Evolutionary conservation across 2,797 vertebrate genomes (phyloP), one percentile per base, ranked within the genome.

Genomic region (Alexandromys oeconomus): DNA sequence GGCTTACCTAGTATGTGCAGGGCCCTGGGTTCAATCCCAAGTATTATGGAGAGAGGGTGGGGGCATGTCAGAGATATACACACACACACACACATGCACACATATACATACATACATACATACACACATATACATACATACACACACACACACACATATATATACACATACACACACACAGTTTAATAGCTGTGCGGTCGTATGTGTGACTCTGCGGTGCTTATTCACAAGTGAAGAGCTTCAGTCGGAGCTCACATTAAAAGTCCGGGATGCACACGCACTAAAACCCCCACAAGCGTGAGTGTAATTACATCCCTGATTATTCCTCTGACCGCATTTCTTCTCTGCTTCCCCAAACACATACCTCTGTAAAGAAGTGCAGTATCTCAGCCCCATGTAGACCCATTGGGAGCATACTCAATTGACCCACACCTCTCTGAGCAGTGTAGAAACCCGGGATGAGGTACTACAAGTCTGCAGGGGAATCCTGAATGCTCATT

Each of bases 251-350:
- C 96, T 96, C 93, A 86, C 77, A 40, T 95, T 95, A 92, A 96
- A 67, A 91, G 51, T 97, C 89, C 27, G 79, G 67, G 76, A 65
- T 13, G 34, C 67, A 54, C 65, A 77, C 10, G 87, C 71, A 54
- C 46, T 57, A 76, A 91, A 13, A 43, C 37, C 65, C 92, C 95
- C 91, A 25, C 91, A 79, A 86, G 95, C 78, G 79, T 94, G 57
- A 87, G 76, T 95, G 73, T 93, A 95, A 98, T 95, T 94, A 81
- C 46, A 77, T 73, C 82, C 93, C 93, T 73, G 91, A 92, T 91
- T 71, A 78, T 76, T 96, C 95, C 88, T 96, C 93, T 43, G 74
- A 92, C 54, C 31, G 19, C 65, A 37, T 34, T 81, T 74, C 10
- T 6, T 48, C 13, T 23, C 9, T 59, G 82, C 91, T 92, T 51